A percentile compares a stretch with the other conserved stretches of the same genome.
Conservation (phyloP, 1,140 invertebrate genomes). For the Drosophila tsacasi region DNA sequence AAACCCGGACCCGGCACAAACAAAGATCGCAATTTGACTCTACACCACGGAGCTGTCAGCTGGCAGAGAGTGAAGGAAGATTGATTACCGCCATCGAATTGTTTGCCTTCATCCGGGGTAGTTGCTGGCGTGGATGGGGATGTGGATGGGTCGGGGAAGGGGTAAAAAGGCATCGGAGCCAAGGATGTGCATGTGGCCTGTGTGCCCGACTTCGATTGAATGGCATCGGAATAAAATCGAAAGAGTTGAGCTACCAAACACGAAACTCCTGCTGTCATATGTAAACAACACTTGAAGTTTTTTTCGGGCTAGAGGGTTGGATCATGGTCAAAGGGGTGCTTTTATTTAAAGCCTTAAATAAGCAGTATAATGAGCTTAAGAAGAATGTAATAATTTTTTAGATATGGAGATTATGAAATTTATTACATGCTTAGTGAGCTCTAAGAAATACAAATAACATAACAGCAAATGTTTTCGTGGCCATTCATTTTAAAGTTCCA, state of each 20-base stretch:
- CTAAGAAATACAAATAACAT: background rate
- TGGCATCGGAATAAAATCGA: conserved; percentile 72
- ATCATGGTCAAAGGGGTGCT: background rate
- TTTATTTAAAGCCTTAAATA: conserved; percentile 37
- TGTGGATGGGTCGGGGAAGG: conserved; percentile 5
- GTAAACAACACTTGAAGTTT: conserved; percentile 69
- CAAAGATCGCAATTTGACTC: conserved; percentile 85
- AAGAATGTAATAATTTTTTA: conserved; percentile 1
- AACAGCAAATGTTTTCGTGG: no score
- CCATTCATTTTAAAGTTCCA: background rate
- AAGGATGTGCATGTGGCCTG: conserved; percentile 36
- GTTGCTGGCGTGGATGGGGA: background rate
- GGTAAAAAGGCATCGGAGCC: background rate
- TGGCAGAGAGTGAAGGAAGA: conserved; percentile 83
- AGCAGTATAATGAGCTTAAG: conserved; percentile 31
- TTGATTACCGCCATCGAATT: conserved; percentile 85
- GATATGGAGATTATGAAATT: background rate
- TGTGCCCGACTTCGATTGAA: conserved; percentile 70
- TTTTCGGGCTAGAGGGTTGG: conserved; percentile 17
- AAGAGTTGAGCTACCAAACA: conserved; percentile 74
- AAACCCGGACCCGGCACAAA: conserved; percentile 68
- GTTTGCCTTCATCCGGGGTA: conserved; percentile 68
- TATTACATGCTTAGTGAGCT: background rate
- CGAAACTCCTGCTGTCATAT: conserved; percentile 70
- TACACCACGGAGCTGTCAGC: conserved; percentile 85